Conservation (phyloP, 2,888 invertebrate genomes). For the Synergus laeviventris region DNA sequence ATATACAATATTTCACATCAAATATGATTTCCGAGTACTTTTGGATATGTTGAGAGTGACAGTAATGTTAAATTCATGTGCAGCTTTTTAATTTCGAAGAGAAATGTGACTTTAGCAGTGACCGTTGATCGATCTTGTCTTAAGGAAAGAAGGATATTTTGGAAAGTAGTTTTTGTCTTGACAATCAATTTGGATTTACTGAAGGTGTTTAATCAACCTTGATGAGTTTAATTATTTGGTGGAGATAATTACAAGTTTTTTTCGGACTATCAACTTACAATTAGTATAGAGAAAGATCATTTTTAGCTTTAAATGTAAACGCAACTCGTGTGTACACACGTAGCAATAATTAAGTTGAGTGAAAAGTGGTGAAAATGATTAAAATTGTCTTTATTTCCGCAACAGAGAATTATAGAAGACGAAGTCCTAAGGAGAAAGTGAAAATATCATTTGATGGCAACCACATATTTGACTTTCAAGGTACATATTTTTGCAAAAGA, state of each 20-base stretch:
- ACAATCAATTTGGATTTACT: neutral
- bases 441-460: constrained; percentile 38
- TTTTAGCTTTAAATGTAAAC: neutral
- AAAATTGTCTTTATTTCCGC: constrained; percentile 36
- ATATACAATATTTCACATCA: constrained; percentile 17
- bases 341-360: neutral
- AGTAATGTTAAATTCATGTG: neutral
- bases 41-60: constrained; percentile 16
- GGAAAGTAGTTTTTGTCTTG: neutral
- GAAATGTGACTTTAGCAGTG: constrained; percentile 12
- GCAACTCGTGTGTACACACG: neutral
- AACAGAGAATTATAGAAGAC: constrained; percentile 40
- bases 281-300: too few species aligned
- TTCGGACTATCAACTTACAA: too few species aligned
- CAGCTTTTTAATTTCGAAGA: constrained; percentile 19
- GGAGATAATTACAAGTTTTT: too few species aligned
- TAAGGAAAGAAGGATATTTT: neutral
- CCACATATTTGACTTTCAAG: constrained; percentile 39
- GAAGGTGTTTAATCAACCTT: neutral
- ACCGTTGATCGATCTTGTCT: constrained; percentile 12
- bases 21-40: constrained; percentile 31
- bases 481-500: constrained; percentile 25
- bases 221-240: neutral
- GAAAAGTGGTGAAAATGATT: constrained; percentile 3
- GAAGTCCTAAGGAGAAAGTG: constrained; percentile 40